These are phyloP conservation scores for Coregonus suidteri DNA, from an alignment of 2,797 vertebrate species.

Conservation along the genomic window DNA sequence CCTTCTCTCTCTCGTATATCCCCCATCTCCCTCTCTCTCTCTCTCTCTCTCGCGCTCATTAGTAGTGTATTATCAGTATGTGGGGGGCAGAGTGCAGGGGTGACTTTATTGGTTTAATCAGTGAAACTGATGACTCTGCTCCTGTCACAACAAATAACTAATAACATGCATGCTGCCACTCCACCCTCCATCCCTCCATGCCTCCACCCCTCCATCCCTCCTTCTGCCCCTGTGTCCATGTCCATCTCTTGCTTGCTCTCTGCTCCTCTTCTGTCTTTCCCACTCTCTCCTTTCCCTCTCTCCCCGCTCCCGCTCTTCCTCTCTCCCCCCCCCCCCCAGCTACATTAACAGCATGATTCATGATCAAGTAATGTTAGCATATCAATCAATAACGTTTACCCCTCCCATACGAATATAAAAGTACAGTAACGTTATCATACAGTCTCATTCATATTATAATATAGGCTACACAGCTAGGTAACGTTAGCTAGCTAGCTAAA, in stretches of 20 bases:
- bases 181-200: conserved; percentile 5
- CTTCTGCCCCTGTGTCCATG: not conserved
- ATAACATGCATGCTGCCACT: not conserved
- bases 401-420: too few relatives aligned
- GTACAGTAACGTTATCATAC: too few relatives aligned
- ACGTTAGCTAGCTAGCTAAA: too few relatives aligned
- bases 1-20: not conserved
- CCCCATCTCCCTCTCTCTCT: too few relatives aligned
- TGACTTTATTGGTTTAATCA: conserved; percentile 32
- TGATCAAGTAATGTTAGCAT: too few relatives aligned
- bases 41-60: not conserved
- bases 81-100: conserved; percentile 9
- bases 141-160: conserved; percentile 32
- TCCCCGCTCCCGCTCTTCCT: too few relatives aligned
- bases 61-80: conserved; percentile 3
- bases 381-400: too few relatives aligned
- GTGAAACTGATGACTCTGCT: conserved; percentile 20
- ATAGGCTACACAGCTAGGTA: too few relatives aligned
- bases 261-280: not conserved
- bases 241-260: conserved; percentile 6
- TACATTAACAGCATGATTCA: too few relatives aligned
- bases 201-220: not conserved
- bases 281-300: not conserved
- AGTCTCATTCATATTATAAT: too few relatives aligned
- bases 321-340: not conserved